These are phyloP conservation scores for Scrobipalpa atriplicella DNA, from an alignment of 2,888 invertebrate species.

Conservation along the genomic window DNA sequence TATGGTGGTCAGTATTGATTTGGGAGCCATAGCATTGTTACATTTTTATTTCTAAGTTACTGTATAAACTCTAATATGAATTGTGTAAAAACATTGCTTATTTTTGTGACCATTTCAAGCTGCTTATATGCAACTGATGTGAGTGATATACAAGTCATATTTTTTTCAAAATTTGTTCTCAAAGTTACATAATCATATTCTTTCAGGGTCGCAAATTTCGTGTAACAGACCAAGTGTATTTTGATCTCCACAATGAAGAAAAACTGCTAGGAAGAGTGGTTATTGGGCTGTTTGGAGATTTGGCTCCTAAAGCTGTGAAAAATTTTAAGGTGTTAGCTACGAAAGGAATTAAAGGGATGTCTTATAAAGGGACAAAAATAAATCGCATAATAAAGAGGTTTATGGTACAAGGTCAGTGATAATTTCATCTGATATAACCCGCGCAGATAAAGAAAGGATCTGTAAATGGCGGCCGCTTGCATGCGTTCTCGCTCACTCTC, in stretches of 20 bases:
- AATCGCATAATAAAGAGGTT: conserved; percentile 94
- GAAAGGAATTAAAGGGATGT: conserved; percentile 88
- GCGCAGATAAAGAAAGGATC: no score
- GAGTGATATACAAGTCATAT: background rate
- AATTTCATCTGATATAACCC: background rate
- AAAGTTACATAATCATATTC: background rate
- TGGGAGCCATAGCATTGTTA: background rate
- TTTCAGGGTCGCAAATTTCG: conserved; percentile 84
- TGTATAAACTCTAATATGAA: conserved; percentile 35
- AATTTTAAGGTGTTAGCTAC: conserved; percentile 93
- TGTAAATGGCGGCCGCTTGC: no score
- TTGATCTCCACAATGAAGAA: conserved; percentile 90
- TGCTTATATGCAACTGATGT: conserved; percentile 32
- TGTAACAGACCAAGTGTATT: conserved; percentile 91
- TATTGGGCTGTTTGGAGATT: conserved; percentile 94
- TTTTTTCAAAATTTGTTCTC: background rate
- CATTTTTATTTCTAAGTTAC: background rate
- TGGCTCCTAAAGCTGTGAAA: conserved; percentile 92
- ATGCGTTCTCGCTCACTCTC: no score
- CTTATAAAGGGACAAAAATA: conserved; percentile 90
- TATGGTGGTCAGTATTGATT: conserved; percentile 27
- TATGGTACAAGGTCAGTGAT: conserved; percentile 92
- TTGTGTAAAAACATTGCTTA: conserved; percentile 36
- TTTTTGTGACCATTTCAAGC: conserved; percentile 39
- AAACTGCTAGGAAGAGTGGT: conserved; percentile 89